phyloP scores from a whole-genome alignment of 2,888 invertebrate species.

The Agrenia bidenticulata region DNA sequence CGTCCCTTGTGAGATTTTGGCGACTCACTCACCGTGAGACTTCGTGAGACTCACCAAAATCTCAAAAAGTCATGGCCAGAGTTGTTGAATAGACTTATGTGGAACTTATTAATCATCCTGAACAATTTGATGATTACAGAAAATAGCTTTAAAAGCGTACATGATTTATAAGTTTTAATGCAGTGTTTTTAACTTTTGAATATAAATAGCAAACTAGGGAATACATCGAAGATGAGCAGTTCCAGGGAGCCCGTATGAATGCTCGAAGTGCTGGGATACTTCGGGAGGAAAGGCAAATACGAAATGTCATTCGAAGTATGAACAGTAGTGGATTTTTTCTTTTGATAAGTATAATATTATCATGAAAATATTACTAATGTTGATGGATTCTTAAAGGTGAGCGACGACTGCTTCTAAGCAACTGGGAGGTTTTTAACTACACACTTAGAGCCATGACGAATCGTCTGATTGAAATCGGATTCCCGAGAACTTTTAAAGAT shows the following conservation, averaged over 20 bases:
- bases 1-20: too few relatives aligned
- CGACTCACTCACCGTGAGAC: too few relatives aligned
- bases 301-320: not conserved
- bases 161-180: constrained; percentile 1
- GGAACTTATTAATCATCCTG: too few relatives aligned
- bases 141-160: too few relatives aligned
- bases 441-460: constrained; percentile 38
- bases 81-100: not conserved
- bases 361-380: not conserved
- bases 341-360: not conserved
- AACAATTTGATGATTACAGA: too few relatives aligned
- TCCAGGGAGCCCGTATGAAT: not conserved
- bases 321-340: not conserved
- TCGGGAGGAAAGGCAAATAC: not conserved
- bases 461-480: constrained; percentile 42
- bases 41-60: too few relatives aligned
- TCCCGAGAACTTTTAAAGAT: constrained; percentile 34
- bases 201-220: constrained; percentile 27
- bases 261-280: constrained; percentile 4
- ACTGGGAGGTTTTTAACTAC: constrained; percentile 47
- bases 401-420: not conserved
- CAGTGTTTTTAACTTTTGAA: not conserved
- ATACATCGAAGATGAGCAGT: constrained; percentile 25
- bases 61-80: not conserved
- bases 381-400: not conserved